phyloP scores from a whole-genome alignment of 2,888 invertebrate genomes.

The Subacronicta megacephala region DNA sequence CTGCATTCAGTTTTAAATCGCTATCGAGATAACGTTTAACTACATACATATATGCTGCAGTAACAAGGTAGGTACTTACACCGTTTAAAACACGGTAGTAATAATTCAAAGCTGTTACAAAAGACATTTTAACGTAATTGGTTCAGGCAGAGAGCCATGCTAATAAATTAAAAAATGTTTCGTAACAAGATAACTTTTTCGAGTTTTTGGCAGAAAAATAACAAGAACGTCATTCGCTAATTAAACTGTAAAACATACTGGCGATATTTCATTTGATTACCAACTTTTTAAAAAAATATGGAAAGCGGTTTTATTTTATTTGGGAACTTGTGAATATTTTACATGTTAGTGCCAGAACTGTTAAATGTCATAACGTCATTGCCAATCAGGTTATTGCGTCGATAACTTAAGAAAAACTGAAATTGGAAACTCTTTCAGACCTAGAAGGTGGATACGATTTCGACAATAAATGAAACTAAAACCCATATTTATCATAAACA shows the following conservation, averaged over 20 bases:
- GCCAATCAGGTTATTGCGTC: too few species aligned
- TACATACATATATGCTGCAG: background rate
- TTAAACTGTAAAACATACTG: background rate
- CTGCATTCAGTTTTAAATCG: background rate
- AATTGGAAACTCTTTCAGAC: too few species aligned
- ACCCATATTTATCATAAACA: too few species aligned
- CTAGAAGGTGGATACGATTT: too few species aligned
- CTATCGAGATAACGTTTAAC: background rate
- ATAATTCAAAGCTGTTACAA: slow-evolving; percentile 14
- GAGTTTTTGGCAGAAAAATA: background rate
- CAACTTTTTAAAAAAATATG: background rate
- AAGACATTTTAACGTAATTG: slow-evolving; percentile 16
- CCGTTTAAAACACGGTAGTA: slow-evolving; percentile 2
- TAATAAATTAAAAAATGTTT: slow-evolving; percentile 1
- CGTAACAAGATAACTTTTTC: slow-evolving; percentile 3
- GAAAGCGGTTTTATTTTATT: background rate
- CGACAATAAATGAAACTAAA: too few species aligned
- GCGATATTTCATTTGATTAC: background rate
- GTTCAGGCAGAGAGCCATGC: background rate
- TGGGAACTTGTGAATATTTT: background rate
- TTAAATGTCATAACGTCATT: too few species aligned
- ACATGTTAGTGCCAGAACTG: too few species aligned
- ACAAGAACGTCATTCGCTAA: background rate
- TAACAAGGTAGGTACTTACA: background rate
- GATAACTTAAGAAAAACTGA: too few species aligned